These are phyloP conservation scores for Poliocrania exsul DNA, from an alignment of 2,797 vertebrate species.

Conservation along the genomic window DNA sequence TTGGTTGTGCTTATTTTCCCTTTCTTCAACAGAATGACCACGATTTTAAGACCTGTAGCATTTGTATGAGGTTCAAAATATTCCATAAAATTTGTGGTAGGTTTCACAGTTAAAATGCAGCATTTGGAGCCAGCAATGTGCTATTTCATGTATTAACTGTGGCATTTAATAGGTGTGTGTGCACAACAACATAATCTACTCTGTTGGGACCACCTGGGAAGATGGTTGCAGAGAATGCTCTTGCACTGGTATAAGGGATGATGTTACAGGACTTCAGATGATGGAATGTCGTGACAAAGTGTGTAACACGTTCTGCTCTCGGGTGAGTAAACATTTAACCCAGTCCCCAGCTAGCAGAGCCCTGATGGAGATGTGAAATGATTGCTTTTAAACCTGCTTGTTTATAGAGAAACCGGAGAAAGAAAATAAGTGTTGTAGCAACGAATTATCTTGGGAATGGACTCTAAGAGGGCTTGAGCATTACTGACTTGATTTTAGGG, in stretches of 20 bases:
- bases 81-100: not conserved
- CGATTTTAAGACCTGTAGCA: not conserved
- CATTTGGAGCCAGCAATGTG: not conserved
- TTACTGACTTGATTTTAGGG: not conserved
- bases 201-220: constrained; percentile 86
- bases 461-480: not conserved
- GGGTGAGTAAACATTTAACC: constrained; percentile 75
- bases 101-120: not conserved
- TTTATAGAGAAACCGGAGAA: not conserved
- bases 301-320: constrained; percentile 84
- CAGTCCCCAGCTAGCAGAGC: not conserved
- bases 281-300: constrained; percentile 82
- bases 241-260: constrained; percentile 84
- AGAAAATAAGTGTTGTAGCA: not conserved
- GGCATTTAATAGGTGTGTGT: constrained; percentile 87
- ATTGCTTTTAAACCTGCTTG: not conserved
- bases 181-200: constrained; percentile 82
- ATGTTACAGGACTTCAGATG: constrained; percentile 81
- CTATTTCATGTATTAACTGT: not conserved
- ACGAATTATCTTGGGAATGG: not conserved
- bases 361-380: not conserved
- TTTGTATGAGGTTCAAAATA: not conserved
- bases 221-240: constrained; percentile 86
- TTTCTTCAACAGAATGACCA: not conserved
- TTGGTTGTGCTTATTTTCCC: not conserved